A percentile compares a stretch with the other conserved stretches of the same genome.
Evolutionary conservation across 2,797 vertebrate genomes (phyloP).

Genomic region (Enteromius thamalakanensis): DNA sequence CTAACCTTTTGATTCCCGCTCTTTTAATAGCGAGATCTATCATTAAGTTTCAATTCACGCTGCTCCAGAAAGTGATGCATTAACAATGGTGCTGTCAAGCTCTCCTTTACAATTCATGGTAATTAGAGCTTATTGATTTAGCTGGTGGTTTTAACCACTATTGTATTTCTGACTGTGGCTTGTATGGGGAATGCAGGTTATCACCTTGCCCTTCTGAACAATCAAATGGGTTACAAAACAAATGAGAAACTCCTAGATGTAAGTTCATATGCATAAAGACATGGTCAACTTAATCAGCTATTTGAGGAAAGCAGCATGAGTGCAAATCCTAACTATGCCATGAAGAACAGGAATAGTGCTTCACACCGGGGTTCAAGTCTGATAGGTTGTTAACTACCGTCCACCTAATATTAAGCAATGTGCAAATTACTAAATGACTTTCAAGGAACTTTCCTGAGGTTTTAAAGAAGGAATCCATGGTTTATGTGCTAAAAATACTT

Average conservation of each 20-base stretch:
- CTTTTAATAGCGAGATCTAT: conserved; percentile 40
- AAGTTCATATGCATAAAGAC: background rate
- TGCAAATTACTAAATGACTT: background rate
- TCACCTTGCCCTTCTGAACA: conserved; percentile 12
- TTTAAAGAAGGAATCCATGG: background rate
- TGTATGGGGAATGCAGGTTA: background rate
- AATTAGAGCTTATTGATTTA: conserved; percentile 50
- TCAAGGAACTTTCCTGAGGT: background rate
- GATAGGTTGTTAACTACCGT: background rate
- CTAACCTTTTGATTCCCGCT: conserved; percentile 36
- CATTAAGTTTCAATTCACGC: conserved; percentile 30
- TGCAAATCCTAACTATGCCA: background rate
- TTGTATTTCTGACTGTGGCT: conserved; percentile 27
- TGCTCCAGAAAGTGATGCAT: conserved; percentile 23
- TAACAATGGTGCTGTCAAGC: conserved; percentile 41
- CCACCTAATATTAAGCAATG: background rate
- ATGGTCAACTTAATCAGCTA: background rate
- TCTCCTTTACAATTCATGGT: conserved; percentile 47
- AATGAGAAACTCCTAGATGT: background rate
- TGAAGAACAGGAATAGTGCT: background rate
- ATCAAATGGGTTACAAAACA: background rate
- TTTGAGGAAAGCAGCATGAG: conserved; percentile 5
- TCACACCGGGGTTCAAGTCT: background rate
- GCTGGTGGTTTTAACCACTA: conserved; percentile 35
- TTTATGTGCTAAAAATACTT: background rate